Conservation (phyloP, 2,888 invertebrate genomes). For the Tenthredo mesomela region DNA sequence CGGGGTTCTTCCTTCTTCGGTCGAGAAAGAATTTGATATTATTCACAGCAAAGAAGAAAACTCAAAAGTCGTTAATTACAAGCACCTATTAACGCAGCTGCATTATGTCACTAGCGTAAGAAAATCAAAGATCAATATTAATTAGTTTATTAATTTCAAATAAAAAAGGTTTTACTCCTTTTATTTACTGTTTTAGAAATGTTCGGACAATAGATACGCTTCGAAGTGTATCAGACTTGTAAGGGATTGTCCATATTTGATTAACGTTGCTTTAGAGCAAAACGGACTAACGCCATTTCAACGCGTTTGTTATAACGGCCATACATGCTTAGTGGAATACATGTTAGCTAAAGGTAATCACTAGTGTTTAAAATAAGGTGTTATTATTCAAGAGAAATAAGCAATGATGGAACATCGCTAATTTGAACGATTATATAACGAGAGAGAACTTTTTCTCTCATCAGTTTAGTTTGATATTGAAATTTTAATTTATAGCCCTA, state of each 20-base stretch:
- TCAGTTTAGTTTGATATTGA: neutral
- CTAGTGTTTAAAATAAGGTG: neutral
- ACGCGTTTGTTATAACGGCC: conserved; percentile 62
- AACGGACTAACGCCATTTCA: conserved; percentile 65
- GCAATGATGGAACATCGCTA: neutral
- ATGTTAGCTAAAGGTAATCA: conserved; percentile 62
- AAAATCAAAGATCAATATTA: neutral
- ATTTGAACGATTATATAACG: neutral
- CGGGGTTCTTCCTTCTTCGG: neutral
- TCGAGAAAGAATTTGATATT: neutral
- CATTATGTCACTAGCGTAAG: conserved; percentile 39
- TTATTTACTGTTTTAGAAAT: conserved; percentile 58
- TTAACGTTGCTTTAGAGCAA: conserved; percentile 58
- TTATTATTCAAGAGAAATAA: neutral
- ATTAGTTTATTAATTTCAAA: neutral
- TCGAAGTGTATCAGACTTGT: conserved; percentile 59
- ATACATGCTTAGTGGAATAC: conserved; percentile 59
- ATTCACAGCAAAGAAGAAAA: neutral
- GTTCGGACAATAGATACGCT: conserved; percentile 57
- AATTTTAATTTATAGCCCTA: neutral
- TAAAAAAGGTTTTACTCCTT: conserved; percentile 24
- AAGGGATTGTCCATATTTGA: conserved; percentile 58
- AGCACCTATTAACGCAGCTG: conserved; percentile 20
- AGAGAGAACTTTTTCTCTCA: neutral
- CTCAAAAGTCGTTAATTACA: conserved; percentile 12